phyloP scores from a whole-genome alignment of 2,113 vertebrate species.

The Labeo catla region DNA sequence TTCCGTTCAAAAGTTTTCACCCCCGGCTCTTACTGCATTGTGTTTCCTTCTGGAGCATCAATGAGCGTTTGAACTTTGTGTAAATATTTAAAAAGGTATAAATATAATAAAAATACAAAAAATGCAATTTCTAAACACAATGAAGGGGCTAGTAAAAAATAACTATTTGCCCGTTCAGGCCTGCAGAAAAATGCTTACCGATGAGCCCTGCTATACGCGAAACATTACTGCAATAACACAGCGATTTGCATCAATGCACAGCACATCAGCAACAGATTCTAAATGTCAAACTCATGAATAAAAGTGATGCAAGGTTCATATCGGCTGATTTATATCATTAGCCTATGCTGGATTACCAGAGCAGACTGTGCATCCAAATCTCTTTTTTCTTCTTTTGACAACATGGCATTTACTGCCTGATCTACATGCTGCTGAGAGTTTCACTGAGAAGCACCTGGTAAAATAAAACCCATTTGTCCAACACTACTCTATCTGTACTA shows the following conservation, averaged over 20 bases:
- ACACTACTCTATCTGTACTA: not conserved
- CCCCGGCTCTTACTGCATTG: too few species aligned
- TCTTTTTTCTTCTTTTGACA: slow-evolving; percentile 16
- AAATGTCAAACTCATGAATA: slow-evolving; percentile 50
- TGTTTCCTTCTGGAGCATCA: too few species aligned
- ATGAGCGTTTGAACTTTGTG: too few species aligned
- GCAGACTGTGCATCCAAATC: slow-evolving; percentile 1
- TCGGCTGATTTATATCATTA: slow-evolving; percentile 33
- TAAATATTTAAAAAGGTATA: too few species aligned
- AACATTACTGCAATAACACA: slow-evolving; percentile 26
- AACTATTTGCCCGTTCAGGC: not conserved
- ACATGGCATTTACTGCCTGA: slow-evolving; percentile 23
- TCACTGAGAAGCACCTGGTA: not conserved
- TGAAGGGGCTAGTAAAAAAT: not conserved
- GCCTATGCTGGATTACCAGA: slow-evolving; percentile 6
- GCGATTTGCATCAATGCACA: slow-evolving; percentile 5
- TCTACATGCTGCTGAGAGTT: not conserved
- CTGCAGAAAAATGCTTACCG: not conserved
- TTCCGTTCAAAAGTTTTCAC: too few species aligned
- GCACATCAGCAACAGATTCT: slow-evolving; percentile 13
- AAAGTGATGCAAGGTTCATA: slow-evolving; percentile 30
- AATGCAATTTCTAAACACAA: not conserved
- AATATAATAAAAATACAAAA: not conserved
- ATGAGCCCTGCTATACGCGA: not conserved
- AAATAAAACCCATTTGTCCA: not conserved